Evolutionary conservation across 1,140 invertebrate species (phyloP).

Genomic region (Cyrtorhinus lividipennis): DNA sequence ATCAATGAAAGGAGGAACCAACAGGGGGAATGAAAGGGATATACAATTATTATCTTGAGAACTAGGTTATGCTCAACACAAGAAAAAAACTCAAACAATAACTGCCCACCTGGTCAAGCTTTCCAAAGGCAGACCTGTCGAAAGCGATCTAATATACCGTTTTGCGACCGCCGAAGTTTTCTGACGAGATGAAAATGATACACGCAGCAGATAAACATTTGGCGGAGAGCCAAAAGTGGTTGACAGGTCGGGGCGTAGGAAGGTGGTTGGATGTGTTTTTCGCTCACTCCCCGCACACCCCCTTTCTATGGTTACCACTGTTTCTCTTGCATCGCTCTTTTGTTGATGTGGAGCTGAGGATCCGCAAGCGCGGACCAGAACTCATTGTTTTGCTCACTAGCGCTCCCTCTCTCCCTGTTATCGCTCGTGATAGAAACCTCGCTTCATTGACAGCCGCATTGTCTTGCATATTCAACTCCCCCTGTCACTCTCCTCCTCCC

Average conservation of each 20-base stretch:
- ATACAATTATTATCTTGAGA: neutral
- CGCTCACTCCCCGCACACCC: neutral
- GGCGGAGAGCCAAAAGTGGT: neutral
- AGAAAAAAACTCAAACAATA: neutral
- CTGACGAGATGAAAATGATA: constrained; percentile 6
- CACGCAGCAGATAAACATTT: constrained; percentile 5
- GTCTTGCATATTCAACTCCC: neutral
- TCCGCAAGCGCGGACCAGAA: neutral
- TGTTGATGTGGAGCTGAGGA: neutral
- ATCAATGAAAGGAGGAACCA: too few species aligned
- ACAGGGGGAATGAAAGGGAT: too few species aligned
- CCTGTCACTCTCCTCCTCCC: neutral
- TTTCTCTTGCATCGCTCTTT: neutral
- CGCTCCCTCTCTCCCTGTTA: neutral
- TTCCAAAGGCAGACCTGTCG: neutral
- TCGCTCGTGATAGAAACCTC: neutral
- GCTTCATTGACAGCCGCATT: constrained; percentile 3
- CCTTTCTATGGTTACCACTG: too few species aligned
- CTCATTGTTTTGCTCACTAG: neutral
- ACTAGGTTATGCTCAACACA: neutral
- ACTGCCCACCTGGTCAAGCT: neutral
- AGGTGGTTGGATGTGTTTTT: constrained; percentile 5
- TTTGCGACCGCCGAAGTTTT: neutral
- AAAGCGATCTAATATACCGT: neutral
- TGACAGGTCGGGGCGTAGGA: neutral